phyloP scores from a whole-genome alignment of 2,888 invertebrate species.

The Actias luna region DNA sequence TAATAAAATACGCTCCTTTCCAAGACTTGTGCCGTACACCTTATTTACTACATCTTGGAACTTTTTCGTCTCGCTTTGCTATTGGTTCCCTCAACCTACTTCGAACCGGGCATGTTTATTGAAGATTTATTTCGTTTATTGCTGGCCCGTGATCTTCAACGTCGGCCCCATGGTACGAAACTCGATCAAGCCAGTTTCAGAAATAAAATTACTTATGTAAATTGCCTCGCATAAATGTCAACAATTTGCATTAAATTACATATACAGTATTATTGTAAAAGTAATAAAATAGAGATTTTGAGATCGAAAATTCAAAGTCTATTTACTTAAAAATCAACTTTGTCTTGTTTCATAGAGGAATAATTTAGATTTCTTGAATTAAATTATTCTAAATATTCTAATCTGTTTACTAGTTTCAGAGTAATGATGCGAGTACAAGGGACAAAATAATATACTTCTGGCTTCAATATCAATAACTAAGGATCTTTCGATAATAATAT shows the following conservation, averaged over 20 bases:
- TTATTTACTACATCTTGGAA: conserved; percentile 1
- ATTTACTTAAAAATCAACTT: too few relatives aligned
- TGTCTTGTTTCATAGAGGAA: too few relatives aligned
- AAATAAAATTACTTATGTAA: background rate
- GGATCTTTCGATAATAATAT: too few relatives aligned
- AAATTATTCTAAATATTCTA: too few relatives aligned
- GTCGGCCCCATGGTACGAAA: background rate
- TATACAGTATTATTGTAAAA: background rate
- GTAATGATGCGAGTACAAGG: too few relatives aligned
- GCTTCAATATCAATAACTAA: too few relatives aligned
- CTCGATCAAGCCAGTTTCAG: background rate
- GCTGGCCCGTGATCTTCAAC: background rate
- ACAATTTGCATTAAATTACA: background rate
- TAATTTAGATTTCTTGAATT: too few relatives aligned
- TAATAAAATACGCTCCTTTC: background rate
- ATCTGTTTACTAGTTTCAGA: too few relatives aligned
- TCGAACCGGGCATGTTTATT: background rate
- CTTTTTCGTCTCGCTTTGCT: background rate
- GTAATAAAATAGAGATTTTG: too few relatives aligned
- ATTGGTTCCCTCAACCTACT: background rate
- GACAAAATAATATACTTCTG: too few relatives aligned
- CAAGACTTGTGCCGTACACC: background rate
- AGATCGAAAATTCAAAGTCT: too few relatives aligned
- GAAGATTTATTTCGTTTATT: conserved; percentile 5
- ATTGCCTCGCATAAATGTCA: background rate